Conservation (phyloP, 2,797 vertebrate species). For the Halcyon leucocephala region DNA sequence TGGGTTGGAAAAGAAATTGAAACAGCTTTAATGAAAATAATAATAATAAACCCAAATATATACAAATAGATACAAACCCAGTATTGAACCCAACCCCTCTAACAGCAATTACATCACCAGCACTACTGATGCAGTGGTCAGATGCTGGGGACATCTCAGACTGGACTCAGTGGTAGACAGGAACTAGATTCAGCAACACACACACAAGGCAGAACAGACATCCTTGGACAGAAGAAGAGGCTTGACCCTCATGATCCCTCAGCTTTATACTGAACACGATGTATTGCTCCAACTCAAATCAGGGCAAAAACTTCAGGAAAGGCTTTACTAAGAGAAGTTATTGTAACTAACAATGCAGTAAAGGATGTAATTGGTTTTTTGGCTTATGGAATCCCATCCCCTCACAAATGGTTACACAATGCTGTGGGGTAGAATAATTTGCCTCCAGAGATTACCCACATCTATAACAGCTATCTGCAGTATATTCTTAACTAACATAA, state of each 20-base stretch:
- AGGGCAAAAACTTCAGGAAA: neutral
- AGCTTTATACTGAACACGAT: neutral
- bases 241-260: neutral
- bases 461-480: neutral
- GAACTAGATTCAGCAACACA: neutral
- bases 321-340: neutral
- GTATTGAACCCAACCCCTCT: neutral
- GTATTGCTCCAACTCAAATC: neutral
- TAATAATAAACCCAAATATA: neutral
- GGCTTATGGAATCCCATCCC: neutral
- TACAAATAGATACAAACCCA: neutral
- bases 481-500: neutral
- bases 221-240: neutral
- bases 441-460: neutral
- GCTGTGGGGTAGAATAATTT: neutral
- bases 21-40: neutral
- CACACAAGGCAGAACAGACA: neutral
- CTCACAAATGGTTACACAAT: neutral
- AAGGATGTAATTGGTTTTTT: neutral
- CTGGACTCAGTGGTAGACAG: neutral
- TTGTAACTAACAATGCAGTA: neutral
- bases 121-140: neutral
- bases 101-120: neutral
- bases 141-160: neutral
- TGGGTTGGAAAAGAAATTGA: neutral